Base-by-base conservation (phyloP, 2,888 invertebrate genomes). In the Alloscopus bannaensis region DNA sequence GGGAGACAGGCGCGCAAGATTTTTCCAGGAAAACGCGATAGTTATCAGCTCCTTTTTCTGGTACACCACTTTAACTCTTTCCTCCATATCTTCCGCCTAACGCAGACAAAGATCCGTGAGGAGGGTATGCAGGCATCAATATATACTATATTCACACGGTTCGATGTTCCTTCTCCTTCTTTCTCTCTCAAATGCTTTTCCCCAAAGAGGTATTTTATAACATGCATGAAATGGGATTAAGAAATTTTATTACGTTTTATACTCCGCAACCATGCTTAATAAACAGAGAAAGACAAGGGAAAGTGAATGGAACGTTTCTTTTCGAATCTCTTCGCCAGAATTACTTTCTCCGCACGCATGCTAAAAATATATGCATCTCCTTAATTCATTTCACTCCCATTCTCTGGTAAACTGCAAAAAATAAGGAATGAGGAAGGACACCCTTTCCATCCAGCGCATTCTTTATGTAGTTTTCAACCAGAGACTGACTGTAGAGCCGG, bases 151-250 rank as follows among this genome's bases (percentile, higher is more conserved):
- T n/a, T n/a, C n/a, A n/a, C n/a, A n/a, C n/a, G n/a, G n/a, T n/a
- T n/a, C n/a, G n/a, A n/a, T n/a, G n/a, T n/a, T n/a, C n/a, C n/a
- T n/a, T n/a, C n/a, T 47, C n/a, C 47, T 4, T 26, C 18, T 26
- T 24, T 24, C 24, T 55, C 3, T 8, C 11, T 26, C 26, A 4
- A 55, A 55, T 31, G 59, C 18, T 52, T 20, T 62, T 71, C 71
- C 71, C 71, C 24, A 62, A 62, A 71, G 71, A 50, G 71, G 26
- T 62, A 62, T 71, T 71, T 60, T 62, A 60, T 28, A 62, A 62
- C 50, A 71, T 71, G 62, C 71, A 71, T 71, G 71, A 71, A 71
- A 71, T 71, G 40, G 71, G 71, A 71, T 71, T 71, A 71, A 50
- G 60, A 60, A 52, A 62, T 62, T 62, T 71, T 71, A 71, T 71